phyloP scores from a whole-genome alignment of 2,797 vertebrate species.

The Danio aesculapii region DNA sequence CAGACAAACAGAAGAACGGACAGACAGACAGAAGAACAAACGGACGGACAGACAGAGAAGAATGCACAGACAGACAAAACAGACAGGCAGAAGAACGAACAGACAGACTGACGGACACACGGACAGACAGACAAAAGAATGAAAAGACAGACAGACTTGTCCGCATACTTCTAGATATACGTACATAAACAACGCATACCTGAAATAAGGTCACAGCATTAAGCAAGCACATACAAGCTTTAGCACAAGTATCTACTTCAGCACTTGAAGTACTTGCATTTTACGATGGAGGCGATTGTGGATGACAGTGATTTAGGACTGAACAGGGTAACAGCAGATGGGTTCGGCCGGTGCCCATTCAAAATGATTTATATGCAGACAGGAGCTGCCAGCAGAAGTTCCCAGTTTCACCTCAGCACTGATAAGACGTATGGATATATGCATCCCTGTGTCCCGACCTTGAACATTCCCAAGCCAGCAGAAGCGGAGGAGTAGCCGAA shows the following conservation, averaged over 20 bases:
- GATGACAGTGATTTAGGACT: conserved; percentile 27
- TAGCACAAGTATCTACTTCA: neutral
- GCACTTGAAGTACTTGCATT: conserved; percentile 11
- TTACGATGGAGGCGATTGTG: neutral
- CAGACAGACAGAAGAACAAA: no score
- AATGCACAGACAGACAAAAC: neutral
- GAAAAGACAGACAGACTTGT: no score
- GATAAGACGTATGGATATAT: conserved; percentile 59
- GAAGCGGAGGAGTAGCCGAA: conserved; percentile 14
- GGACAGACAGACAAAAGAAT: neutral
- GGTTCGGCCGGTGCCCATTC: conserved; percentile 26
- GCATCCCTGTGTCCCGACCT: conserved; percentile 49
- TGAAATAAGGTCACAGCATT: neutral
- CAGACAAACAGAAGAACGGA: no score
- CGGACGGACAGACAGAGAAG: neutral
- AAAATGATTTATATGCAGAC: conserved; percentile 49
- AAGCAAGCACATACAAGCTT: neutral
- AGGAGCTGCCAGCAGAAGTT: conserved; percentile 44
- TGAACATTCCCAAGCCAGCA: conserved; percentile 47
- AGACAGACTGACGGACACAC: neutral
- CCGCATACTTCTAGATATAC: neutral
- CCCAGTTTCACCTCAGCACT: conserved; percentile 19
- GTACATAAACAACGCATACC: neutral
- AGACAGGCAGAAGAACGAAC: neutral
- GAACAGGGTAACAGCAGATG: neutral